Percentiles rank a stretch among this genome's conserved stretches.
phyloP scores from a whole-genome alignment of 2,113 vertebrate genomes.

The Ceuthmochares aereus region DNA sequence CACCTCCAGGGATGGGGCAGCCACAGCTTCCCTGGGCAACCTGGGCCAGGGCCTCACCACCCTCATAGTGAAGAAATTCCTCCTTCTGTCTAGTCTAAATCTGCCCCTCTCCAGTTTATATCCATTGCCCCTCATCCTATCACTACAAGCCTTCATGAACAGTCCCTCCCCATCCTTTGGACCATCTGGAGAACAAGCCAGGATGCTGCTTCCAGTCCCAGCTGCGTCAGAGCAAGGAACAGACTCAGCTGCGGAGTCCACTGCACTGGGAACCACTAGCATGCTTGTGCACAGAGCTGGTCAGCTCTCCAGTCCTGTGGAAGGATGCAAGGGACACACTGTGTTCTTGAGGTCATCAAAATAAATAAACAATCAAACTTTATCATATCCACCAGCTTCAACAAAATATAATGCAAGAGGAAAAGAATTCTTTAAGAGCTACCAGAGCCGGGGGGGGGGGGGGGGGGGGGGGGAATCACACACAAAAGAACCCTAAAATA shows the following conservation, averaged over 20 bases:
- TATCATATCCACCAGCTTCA: neutral
- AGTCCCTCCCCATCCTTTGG: too few relatives aligned
- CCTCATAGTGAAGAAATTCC: too few relatives aligned
- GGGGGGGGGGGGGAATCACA: too few relatives aligned
- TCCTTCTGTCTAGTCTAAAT: too few relatives aligned
- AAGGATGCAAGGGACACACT: neutral
- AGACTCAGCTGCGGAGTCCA: neutral
- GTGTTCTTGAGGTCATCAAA: neutral
- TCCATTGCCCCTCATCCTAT: too few relatives aligned
- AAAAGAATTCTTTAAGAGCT: neutral
- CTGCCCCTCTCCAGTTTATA: too few relatives aligned
- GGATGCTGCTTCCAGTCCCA: neutral
- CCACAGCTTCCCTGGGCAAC: too few relatives aligned
- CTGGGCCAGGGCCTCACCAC: too few relatives aligned
- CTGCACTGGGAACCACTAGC: rapidly evolving
- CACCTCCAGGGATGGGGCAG: too few relatives aligned
- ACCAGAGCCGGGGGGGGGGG: too few relatives aligned
- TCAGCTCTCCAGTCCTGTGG: rapidly evolving
- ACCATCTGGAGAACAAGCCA: neutral
- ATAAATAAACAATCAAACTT: neutral
- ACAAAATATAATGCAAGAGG: neutral
- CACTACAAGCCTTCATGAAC: too few relatives aligned
- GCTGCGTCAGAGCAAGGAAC: neutral
- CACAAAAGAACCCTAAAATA: neutral
- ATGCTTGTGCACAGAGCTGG: neutral